Evolutionary conservation across 1,140 invertebrate species (phyloP), one percentile per base, ranked within the genome.

Genomic region (Diorhabda elongata): DNA sequence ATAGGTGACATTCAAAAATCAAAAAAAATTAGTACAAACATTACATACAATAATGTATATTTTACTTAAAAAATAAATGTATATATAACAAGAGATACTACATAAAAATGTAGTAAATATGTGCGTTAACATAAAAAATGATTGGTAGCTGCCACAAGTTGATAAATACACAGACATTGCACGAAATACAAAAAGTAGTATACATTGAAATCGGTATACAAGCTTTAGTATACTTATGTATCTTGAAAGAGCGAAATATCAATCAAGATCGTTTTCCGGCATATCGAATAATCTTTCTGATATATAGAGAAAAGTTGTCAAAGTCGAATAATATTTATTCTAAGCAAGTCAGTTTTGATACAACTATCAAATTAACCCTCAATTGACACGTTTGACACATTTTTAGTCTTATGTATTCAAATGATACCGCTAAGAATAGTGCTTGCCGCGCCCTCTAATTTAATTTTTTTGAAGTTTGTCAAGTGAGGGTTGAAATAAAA

Each of bases 1-100:
- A 26, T 26, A 26, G 26, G 26, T 2, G 1, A 26, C 26, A 26
- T 26, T 26, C 26, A 26, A 26, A 26, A 26, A 26, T 26, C 26
- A 26, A 26, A 0, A 26, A 26, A 26, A 26, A 26, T 26, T 26
- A 26, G 26, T 26, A 26, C 26, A 52, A 52, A 2, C 47, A 52
- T 52, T n/a, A 52, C 47, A 52, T 8, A 52, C 47, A 2, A 8
- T 52, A 52, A 8, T 8, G 47, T 8, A 4, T 6, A 52, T 52
- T 6, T 52, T 8, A 8, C 2, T 52, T 52, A 2, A 52, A 52
- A 52, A 52, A 52, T 52, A 52, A 52, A 52, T 8, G n/a, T 52
- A n/a, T 52, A 52, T 52, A 52, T 52, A 52, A 52, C 47, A 52
- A n/a, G 47, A 52, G n/a, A 52, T n/a, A 52, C 47, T 52, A 52